phyloP scores from a whole-genome alignment of 1,140 invertebrate genomes.

The Drosophila ananassae region DNA sequence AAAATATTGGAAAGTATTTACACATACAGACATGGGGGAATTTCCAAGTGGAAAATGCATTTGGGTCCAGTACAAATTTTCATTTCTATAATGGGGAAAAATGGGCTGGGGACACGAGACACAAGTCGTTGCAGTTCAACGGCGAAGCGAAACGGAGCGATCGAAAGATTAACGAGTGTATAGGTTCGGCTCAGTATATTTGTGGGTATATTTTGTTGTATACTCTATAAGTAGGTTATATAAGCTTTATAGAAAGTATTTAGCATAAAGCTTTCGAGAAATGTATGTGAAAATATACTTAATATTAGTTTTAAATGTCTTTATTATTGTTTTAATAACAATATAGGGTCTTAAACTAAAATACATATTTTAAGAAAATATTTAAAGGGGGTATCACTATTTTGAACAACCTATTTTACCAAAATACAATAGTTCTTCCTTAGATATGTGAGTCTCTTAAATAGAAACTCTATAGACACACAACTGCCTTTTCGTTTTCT shows the following conservation, averaged over 20 bases:
- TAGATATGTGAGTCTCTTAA: background rate
- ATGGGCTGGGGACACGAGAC: constrained; percentile 12
- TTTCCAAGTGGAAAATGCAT: constrained; percentile 58
- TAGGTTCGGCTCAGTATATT: constrained; percentile 6
- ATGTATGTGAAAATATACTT: no score
- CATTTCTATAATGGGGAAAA: constrained; percentile 26
- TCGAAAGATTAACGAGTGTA: constrained; percentile 21
- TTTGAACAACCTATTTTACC: no score
- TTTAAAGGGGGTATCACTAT: no score
- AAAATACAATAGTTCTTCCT: no score
- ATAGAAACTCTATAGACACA: background rate
- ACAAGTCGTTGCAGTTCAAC: constrained; percentile 28
- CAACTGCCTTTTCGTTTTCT: background rate
- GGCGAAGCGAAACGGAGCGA: constrained; percentile 15
- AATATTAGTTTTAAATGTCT: no score
- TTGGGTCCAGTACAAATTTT: constrained; percentile 34
- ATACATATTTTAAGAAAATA: no score
- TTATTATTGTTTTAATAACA: no score
- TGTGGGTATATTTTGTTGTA: constrained; percentile 1
- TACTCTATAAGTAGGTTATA: background rate
- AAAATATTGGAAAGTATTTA: constrained; percentile 56
- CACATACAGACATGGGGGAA: constrained; percentile 1
- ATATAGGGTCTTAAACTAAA: no score
- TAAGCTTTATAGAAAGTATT: background rate
- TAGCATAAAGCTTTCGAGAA: no score